Evolutionary conservation across 2,888 invertebrate genomes (phyloP).

Genomic region (Polydrusus cervinus): DNA sequence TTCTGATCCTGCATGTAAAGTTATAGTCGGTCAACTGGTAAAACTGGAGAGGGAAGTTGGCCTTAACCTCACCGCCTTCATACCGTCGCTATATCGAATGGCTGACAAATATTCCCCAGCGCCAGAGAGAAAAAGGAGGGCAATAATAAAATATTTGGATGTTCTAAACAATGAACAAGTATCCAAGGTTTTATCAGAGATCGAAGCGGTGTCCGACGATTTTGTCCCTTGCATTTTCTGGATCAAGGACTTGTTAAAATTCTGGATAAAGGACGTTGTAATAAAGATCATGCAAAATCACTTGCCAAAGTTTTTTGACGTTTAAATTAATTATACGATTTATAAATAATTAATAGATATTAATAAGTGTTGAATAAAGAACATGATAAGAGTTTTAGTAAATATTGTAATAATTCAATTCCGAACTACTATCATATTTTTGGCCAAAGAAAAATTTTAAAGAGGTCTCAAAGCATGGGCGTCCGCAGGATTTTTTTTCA

Average conservation of each 20-base stretch:
- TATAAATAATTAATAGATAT: too few relatives aligned
- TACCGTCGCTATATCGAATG: conserved; percentile 4
- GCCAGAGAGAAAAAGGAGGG: neutral
- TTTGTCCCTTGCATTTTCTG: neutral
- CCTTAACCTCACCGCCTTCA: conserved; percentile 10
- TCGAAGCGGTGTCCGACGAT: neutral
- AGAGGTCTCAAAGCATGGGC: too few relatives aligned
- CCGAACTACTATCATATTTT: too few relatives aligned
- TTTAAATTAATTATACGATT: neutral
- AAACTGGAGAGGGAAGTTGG: conserved; percentile 5
- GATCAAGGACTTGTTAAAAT: conserved; percentile 18
- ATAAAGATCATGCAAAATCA: neutral
- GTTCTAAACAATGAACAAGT: neutral
- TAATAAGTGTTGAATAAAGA: too few relatives aligned
- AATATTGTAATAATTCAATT: too few relatives aligned
- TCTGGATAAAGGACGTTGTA: conserved; percentile 7
- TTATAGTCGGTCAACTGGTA: conserved; percentile 24
- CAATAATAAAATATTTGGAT: neutral
- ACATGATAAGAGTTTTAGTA: too few relatives aligned
- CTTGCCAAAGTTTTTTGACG: neutral
- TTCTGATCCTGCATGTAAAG: conserved; percentile 23
- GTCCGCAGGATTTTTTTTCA: too few relatives aligned
- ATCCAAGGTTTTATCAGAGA: neutral
- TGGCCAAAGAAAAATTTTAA: too few relatives aligned
- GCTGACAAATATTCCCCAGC: conserved; percentile 5